Evolutionary conservation across 2,888 invertebrate genomes (phyloP).

Genomic region (Fissipunctia ypsillon): DNA sequence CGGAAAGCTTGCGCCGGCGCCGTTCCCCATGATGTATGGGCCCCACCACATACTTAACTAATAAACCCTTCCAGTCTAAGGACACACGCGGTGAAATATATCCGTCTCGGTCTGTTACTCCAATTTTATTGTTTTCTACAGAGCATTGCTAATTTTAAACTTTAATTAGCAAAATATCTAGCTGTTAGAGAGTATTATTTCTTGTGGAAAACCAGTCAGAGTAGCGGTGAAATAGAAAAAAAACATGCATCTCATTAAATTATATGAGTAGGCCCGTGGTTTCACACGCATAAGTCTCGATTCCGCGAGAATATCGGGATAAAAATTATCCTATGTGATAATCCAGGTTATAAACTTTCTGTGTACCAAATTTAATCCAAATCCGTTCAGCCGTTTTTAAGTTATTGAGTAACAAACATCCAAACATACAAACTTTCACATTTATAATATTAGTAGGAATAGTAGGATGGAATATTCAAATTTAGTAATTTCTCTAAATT

Average conservation of each 20-base stretch:
- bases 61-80: constrained; percentile 82
- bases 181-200: constrained; percentile 10
- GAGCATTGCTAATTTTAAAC: constrained; percentile 36
- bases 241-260: constrained; percentile 43
- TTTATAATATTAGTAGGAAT: too few relatives aligned
- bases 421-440: too few relatives aligned
- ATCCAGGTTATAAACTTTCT: too few relatives aligned
- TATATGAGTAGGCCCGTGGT: constrained; percentile 8
- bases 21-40: constrained; percentile 85
- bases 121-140: constrained; percentile 54
- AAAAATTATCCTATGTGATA: too few relatives aligned
- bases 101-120: constrained; percentile 75
- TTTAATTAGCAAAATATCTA: constrained; percentile 36
- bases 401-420: too few relatives aligned
- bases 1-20: constrained; percentile 85
- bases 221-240: constrained; percentile 35
- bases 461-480: constrained; percentile 44
- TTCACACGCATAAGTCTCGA: too few relatives aligned
- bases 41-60: constrained; percentile 85
- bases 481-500: constrained; percentile 40
- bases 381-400: too few relatives aligned
- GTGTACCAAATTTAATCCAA: too few relatives aligned
- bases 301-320: too few relatives aligned
- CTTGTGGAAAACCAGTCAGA: constrained; percentile 19
- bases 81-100: constrained; percentile 77